phyloP scores from a whole-genome alignment of 2,113 vertebrate species.

The Nesogale talazaci region DNA sequence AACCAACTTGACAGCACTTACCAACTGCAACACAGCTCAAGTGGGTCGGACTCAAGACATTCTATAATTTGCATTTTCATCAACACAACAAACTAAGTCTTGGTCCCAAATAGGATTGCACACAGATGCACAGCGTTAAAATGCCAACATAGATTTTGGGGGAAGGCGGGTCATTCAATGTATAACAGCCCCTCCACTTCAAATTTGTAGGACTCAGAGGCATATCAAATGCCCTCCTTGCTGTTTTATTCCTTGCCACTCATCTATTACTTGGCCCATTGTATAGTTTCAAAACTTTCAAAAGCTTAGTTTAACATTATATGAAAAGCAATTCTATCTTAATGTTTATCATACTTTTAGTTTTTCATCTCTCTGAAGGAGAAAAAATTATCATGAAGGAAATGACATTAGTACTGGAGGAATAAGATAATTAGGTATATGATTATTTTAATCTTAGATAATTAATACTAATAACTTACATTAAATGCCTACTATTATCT shows the following conservation, averaged over 20 bases:
- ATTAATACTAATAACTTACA: not conserved
- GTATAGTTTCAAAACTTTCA: not conserved
- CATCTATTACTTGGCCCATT: not conserved
- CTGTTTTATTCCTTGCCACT: not conserved
- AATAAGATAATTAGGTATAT: slow-evolving; percentile 45
- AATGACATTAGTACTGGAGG: slow-evolving; percentile 24
- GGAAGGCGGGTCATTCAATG: not conserved
- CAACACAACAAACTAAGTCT: not conserved
- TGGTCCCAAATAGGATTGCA: not conserved
- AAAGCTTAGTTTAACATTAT: slow-evolving; percentile 45
- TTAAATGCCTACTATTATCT: slow-evolving; percentile 14
- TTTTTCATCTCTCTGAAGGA: slow-evolving; percentile 40
- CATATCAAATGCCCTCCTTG: not conserved
- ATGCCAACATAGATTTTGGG: not conserved
- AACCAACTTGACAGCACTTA: too few relatives aligned
- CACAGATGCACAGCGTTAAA: not conserved
- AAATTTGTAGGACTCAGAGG: not conserved
- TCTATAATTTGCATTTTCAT: too few relatives aligned
- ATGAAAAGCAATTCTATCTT: slow-evolving; percentile 54
- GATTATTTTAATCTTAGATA: slow-evolving; percentile 20
- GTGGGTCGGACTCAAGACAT: too few relatives aligned
- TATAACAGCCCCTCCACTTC: accelerated
- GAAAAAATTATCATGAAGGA: slow-evolving; percentile 39
- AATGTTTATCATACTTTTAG: slow-evolving; percentile 53
- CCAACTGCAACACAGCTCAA: too few relatives aligned